Base-by-base conservation (phyloP, 1,140 invertebrate species). In the Diachasma alloeum region DNA sequence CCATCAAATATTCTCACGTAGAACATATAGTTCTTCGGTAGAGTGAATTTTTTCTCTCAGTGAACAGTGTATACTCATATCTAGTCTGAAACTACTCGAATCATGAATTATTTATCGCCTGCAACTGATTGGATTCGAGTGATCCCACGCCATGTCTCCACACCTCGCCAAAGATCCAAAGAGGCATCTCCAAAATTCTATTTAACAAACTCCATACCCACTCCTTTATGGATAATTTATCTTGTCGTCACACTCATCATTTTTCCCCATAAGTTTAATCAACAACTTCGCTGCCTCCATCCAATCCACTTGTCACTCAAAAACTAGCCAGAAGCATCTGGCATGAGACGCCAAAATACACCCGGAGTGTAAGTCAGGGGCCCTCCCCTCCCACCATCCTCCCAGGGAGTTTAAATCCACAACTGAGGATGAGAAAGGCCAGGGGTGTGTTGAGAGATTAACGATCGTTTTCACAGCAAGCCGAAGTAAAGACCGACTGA, bases 391-490 rank as follows among this genome's bases (percentile, higher is more conserved):
- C 13, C 39, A 1, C 1, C 10, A 4, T 8, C 4, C 48, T 19
- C 48, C 6, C 4, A 2, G 48, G 6, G 48, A 56, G 48, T 56
- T 56, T 56, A 10, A 22, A 56, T 56, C 48, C 19, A 22, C 48
- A 56, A 22, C 19, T 56, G 48, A 19, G 48, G 15, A 56, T 15
- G 48, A 56, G 48, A 56, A 22, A 56, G 8, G 19, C 15, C 26
- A 48, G 6, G 44, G 37, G n/a, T 56, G 31, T 75, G 68, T 26
- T 63, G 71, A 22, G 71, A 72, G 71, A 77, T 77, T 77, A 73
- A 77, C 71, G 71, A 77, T 77, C 42, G 48, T 71, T 77, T 77
- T 77, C 53, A 59, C 72, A 36, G 53, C 24, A 19, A 37, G 39
- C 36, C 42, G 17, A 56, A 73, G 71, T 73, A 73, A 77, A 77